A percentile compares a stretch with the other conserved stretches of the same genome.
phyloP scores from a whole-genome alignment of 2,888 invertebrate genomes.

The Cotesia congregata region DNA sequence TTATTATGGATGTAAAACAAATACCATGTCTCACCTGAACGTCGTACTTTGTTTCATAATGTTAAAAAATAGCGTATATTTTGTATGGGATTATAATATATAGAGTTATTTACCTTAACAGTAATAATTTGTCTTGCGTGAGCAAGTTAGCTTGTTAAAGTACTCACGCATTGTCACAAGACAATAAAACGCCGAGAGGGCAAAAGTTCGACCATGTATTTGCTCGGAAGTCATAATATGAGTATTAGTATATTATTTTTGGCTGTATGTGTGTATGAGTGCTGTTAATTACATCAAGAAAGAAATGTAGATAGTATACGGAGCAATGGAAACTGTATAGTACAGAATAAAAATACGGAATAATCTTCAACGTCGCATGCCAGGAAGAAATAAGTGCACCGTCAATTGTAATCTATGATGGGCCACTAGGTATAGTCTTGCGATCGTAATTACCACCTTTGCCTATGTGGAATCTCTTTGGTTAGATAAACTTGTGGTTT shows the following conservation, averaged over 20 bases:
- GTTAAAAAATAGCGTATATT: not conserved
- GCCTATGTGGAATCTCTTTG: constrained; percentile 13
- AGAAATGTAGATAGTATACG: not conserved
- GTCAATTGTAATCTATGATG: constrained; percentile 1
- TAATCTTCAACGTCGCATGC: constrained; percentile 25
- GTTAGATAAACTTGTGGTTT: constrained; percentile 30
- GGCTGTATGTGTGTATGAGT: not conserved
- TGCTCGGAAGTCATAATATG: not conserved
- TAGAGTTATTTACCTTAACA: constrained; percentile 14
- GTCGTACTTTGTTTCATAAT: constrained; percentile 4
- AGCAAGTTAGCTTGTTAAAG: constrained; percentile 22
- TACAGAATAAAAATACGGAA: not conserved
- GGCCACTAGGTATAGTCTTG: constrained; percentile 19
- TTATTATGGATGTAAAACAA: constrained; percentile 19
- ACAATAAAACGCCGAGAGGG: constrained; percentile 20
- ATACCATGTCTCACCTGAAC: constrained; percentile 5
- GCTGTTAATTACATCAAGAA: not conserved
- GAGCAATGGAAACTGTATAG: not conserved
- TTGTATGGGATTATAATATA: constrained; percentile 13
- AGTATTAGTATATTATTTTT: not conserved
- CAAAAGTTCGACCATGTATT: constrained; percentile 16
- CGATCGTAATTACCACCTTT: constrained; percentile 29
- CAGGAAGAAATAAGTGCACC: constrained; percentile 1
- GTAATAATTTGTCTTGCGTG: constrained; percentile 37
- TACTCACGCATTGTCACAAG: constrained; percentile 34